These are phyloP conservation scores for Cyclopterus lumpus DNA, from an alignment of 2,797 vertebrate species.

Conservation along the genomic window DNA sequence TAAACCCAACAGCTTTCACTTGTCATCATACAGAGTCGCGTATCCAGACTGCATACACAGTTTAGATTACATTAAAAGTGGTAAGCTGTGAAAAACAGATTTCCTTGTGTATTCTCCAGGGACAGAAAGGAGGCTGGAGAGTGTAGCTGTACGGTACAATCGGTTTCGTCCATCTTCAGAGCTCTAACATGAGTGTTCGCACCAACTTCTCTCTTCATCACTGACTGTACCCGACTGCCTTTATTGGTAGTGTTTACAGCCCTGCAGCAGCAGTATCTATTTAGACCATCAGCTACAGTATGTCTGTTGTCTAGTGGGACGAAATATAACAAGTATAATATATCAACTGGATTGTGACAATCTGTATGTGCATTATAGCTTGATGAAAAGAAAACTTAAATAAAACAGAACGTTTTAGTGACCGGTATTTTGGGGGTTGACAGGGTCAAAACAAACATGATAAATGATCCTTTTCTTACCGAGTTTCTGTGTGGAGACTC, in stretches of 20 bases:
- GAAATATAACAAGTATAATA: constrained; percentile 35
- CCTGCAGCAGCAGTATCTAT: constrained; percentile 71
- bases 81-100: constrained; percentile 49
- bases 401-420: not conserved
- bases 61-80: constrained; percentile 51
- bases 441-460: constrained; percentile 4
- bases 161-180: constrained; percentile 58
- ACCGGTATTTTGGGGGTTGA: not conserved
- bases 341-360: constrained; percentile 6
- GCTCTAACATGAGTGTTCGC: constrained; percentile 60
- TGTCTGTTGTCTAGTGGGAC: constrained; percentile 40
- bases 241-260: constrained; percentile 84
- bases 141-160: constrained; percentile 45
- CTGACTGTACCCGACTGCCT: constrained; percentile 72
- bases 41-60: constrained; percentile 41
- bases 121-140: constrained; percentile 27
- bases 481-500: constrained; percentile 94
- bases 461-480: constrained; percentile 77
- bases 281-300: constrained; percentile 66
- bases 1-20: constrained; percentile 45
- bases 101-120: constrained; percentile 18
- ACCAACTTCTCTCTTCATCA: constrained; percentile 53
- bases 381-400: not conserved
- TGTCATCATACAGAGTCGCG: constrained; percentile 36
- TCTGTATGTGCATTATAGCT: not conserved